Conservation (phyloP, 2,888 invertebrate species). For the Eueremaeus valkanovi region DNA sequence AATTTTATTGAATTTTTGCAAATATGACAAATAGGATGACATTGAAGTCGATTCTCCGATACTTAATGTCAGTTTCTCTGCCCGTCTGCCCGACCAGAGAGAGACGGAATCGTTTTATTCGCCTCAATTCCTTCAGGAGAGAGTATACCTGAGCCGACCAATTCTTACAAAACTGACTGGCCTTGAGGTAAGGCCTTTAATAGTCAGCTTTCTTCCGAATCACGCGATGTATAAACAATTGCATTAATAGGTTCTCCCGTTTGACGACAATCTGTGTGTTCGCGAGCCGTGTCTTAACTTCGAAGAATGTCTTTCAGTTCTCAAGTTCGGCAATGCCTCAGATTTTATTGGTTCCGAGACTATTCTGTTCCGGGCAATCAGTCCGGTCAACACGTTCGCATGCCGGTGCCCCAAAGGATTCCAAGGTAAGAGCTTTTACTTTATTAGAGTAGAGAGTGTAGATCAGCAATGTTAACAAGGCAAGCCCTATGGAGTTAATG, state of each 20-base stretch:
- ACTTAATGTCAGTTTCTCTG: slow-evolving; percentile 89
- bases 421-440: slow-evolving; percentile 60
- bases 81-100: slow-evolving; percentile 65
- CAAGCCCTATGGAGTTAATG: too few species aligned
- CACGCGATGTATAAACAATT: slow-evolving; percentile 17
- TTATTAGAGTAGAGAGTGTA: background rate
- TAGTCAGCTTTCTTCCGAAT: background rate
- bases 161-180: slow-evolving; percentile 81
- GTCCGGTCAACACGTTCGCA: slow-evolving; percentile 87
- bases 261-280: slow-evolving; percentile 93
- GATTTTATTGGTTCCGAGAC: slow-evolving; percentile 82
- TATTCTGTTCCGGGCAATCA: slow-evolving; percentile 87
- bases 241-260: slow-evolving; percentile 71
- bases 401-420: slow-evolving; percentile 89
- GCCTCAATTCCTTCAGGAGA: slow-evolving; percentile 83
- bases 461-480: too few species aligned
- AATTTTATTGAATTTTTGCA: too few species aligned
- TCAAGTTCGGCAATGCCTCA: slow-evolving; percentile 77
- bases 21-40: slow-evolving; percentile 25
- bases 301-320: slow-evolving; percentile 82
- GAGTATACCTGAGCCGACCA: slow-evolving; percentile 85
- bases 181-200: slow-evolving; percentile 62
- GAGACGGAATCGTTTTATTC: slow-evolving; percentile 73
- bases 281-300: slow-evolving; percentile 91
- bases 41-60: slow-evolving; percentile 58